Percentiles rank a stretch among this genome's conserved stretches.
phyloP scores from a whole-genome alignment of 2,797 vertebrate genomes.

The Epinephelus coioides region DNA sequence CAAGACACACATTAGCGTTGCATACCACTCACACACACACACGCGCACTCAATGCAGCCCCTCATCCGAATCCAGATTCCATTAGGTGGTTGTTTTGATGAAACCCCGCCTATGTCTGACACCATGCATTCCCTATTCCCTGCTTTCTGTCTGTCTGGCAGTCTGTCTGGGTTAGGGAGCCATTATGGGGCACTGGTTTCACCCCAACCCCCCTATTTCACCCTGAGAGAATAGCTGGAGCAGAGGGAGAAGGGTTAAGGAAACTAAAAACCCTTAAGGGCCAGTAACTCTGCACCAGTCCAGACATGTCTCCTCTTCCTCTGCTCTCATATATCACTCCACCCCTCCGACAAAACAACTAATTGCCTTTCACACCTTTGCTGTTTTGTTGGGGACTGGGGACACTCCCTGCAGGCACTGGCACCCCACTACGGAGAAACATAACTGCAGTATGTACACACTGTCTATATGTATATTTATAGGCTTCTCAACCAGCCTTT shows the following conservation, averaged over 20 bases:
- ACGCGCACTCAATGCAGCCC: background rate
- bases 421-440: conserved; percentile 29
- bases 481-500: background rate
- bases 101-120: conserved; percentile 61
- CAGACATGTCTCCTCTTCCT: conserved; percentile 77
- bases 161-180: conserved; percentile 61
- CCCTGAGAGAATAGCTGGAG: conserved; percentile 58
- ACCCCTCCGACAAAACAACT: conserved; percentile 67
- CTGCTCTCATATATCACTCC: conserved; percentile 70
- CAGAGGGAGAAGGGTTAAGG: conserved; percentile 64
- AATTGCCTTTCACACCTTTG: conserved; percentile 87
- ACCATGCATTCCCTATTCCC: conserved; percentile 30
- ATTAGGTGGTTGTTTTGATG: conserved; percentile 56
- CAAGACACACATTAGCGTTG: conserved; percentile 27
- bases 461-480: conserved; percentile 18
- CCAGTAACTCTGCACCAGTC: conserved; percentile 73
- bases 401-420: conserved; percentile 62
- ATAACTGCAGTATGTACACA: background rate
- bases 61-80: conserved; percentile 49
- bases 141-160: conserved; percentile 48
- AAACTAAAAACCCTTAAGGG: conserved; percentile 73
- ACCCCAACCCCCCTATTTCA: background rate
- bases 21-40: background rate
- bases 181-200: conserved; percentile 46
- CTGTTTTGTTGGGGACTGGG: conserved; percentile 69